Evolutionary conservation across 2,797 vertebrate genomes (phyloP).

Genomic region (Enteromius viviparus): DNA sequence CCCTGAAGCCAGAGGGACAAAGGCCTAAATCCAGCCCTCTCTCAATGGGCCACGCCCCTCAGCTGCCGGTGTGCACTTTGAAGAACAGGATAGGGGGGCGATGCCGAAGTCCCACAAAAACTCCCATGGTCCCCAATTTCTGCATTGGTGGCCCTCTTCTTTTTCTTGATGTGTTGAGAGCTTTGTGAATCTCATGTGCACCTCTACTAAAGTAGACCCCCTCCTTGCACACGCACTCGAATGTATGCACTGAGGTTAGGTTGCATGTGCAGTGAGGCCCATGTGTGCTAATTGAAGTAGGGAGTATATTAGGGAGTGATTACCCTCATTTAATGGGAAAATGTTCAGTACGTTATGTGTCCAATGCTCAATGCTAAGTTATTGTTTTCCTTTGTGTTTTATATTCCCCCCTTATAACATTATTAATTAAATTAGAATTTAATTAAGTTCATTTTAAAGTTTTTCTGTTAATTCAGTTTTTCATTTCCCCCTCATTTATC

Average conservation of each 20-base stretch:
- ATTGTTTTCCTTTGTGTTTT: background rate
- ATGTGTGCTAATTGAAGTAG: slow-evolving; percentile 20
- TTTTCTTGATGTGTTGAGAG: slow-evolving; percentile 50
- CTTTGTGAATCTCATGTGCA: slow-evolving; percentile 54
- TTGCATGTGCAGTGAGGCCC: slow-evolving; percentile 29
- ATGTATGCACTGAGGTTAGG: slow-evolving; percentile 12
- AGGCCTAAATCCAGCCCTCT: slow-evolving; percentile 63
- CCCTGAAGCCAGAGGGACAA: slow-evolving; percentile 93
- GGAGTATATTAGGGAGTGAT: background rate
- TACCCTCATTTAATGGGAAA: background rate
- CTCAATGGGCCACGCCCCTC: slow-evolving; percentile 55
- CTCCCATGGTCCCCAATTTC: slow-evolving; percentile 55
- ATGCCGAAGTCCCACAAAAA: slow-evolving; percentile 48
- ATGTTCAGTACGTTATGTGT: background rate
- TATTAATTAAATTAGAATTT: background rate
- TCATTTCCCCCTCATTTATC: too few relatives aligned
- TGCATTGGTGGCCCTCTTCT: slow-evolving; percentile 59
- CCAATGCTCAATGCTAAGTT: background rate
- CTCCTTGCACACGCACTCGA: background rate
- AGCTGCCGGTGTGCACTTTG: slow-evolving; percentile 54
- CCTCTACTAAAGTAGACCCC: slow-evolving; percentile 51
- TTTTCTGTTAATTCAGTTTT: background rate
- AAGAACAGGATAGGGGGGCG: slow-evolving; percentile 42
- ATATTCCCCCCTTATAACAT: background rate
- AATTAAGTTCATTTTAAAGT: background rate